A percentile compares a stretch with the other conserved stretches of the same genome.
Evolutionary conservation across 2,113 vertebrate genomes (phyloP).

Genomic region (Symphodus melops): DNA sequence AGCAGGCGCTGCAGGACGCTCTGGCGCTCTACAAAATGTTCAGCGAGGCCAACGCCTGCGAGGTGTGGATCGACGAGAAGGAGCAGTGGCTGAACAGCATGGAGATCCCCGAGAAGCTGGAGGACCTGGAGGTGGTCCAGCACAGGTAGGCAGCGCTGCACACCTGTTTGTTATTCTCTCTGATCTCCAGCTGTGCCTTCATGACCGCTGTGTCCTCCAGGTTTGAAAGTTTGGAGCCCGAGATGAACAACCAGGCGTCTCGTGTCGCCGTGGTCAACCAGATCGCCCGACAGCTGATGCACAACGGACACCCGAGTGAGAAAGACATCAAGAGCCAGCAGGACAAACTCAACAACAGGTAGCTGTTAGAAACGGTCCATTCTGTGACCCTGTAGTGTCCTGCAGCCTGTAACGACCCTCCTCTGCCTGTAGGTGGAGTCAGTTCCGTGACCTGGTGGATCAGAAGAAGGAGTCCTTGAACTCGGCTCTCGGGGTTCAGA

Average conservation of each 20-base stretch:
- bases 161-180: accelerated
- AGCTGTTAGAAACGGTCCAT: too few relatives aligned
- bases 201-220: conserved; percentile 70
- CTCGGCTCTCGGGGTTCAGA: conserved; percentile 97
- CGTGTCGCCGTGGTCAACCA: conserved; percentile 97
- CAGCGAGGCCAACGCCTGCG: conserved; percentile 94
- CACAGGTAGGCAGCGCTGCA: conserved; percentile 85
- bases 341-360: conserved; percentile 97
- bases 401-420: neutral
- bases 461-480: conserved; percentile 94
- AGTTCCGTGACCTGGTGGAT: conserved; percentile 95
- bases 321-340: conserved; percentile 95
- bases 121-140: conserved; percentile 96
- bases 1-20: conserved; percentile 94
- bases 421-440: conserved; percentile 88
- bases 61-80: conserved; percentile 97
- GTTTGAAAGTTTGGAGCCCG: conserved; percentile 96
- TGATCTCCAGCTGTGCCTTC: neutral
- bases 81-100: conserved; percentile 96
- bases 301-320: conserved; percentile 92
- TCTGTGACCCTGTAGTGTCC: neutral
- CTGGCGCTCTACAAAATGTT: conserved; percentile 96
- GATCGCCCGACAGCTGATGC: conserved; percentile 94
- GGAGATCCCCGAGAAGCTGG: conserved; percentile 96
- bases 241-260: conserved; percentile 98